These are phyloP conservation scores for Drosophila conformis DNA, from an alignment of 2,888 invertebrate genomes.

Conservation along the genomic window DNA sequence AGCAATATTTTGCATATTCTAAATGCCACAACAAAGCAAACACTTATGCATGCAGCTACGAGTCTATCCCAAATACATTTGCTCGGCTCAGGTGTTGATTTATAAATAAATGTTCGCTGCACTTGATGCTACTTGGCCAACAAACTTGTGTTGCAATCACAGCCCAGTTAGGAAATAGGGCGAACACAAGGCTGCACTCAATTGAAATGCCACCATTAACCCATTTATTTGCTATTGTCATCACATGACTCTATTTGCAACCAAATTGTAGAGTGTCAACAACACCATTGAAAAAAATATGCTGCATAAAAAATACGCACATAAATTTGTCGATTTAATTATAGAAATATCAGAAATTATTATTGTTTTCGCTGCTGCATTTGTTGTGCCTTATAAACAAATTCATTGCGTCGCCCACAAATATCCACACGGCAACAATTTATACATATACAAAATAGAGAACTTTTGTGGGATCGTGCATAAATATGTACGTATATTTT, in stretches of 20 bases:
- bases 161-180: conserved; percentile 10
- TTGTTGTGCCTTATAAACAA: conserved; percentile 41
- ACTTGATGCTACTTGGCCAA: conserved; percentile 4
- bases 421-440: conserved; percentile 46
- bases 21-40: conserved; percentile 25
- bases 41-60: not conserved
- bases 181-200: conserved; percentile 30
- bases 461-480: conserved; percentile 2
- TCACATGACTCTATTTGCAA: conserved; percentile 45
- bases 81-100: conserved; percentile 13
- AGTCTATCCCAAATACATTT: conserved; percentile 7
- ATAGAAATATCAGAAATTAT: conserved; percentile 43
- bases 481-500: conserved; percentile 6
- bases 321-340: conserved; percentile 49
- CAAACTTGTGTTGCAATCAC: not conserved
- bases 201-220: conserved; percentile 46
- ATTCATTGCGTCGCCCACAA: conserved; percentile 55
- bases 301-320: conserved; percentile 1
- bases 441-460: conserved; percentile 26
- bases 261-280: conserved; percentile 35
- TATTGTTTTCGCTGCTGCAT: conserved; percentile 34
- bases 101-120: conserved; percentile 10
- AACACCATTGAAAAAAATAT: conserved; percentile 2
- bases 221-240: conserved; percentile 53
- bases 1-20: conserved; percentile 44